These are phyloP conservation scores for Lepidotrigona ventralis DNA, from an alignment of 1,140 invertebrate genomes.

Conservation along the genomic window DNA sequence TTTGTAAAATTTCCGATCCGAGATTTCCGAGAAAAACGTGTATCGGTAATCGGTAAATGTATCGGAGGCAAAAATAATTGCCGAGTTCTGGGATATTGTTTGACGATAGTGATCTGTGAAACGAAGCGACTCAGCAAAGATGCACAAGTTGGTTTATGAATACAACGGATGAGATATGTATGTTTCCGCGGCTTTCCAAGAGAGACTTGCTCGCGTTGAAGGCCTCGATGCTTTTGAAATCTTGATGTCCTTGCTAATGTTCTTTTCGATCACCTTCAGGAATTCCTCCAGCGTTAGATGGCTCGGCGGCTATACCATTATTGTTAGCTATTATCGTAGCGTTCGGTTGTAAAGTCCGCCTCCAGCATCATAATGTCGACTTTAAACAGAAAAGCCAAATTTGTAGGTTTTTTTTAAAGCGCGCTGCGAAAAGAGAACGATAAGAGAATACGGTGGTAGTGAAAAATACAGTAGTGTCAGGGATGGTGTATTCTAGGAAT, in stretches of 20 bases:
- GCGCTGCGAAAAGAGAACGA: not conserved
- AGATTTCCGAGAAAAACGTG: not conserved
- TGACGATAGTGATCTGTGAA: not conserved
- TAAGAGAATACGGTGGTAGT: not conserved
- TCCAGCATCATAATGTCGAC: conserved; percentile 87
- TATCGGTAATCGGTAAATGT: conserved; percentile 4
- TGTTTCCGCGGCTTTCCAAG: conserved; percentile 77
- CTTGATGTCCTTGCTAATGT: conserved; percentile 65
- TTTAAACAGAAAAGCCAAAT: conserved; percentile 71
- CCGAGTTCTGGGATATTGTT: not conserved
- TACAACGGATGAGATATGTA: conserved; percentile 61
- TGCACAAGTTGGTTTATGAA: conserved; percentile 18
- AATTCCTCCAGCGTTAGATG: conserved; percentile 88
- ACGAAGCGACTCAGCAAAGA: conserved; percentile 16
- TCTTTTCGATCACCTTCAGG: conserved; percentile 82
- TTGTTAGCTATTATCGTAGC: conserved; percentile 81
- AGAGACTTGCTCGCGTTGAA: conserved; percentile 85
- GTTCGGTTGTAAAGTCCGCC: conserved; percentile 87
- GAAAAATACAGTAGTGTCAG: not conserved
- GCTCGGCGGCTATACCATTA: conserved; percentile 93
- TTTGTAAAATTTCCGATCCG: not conserved
- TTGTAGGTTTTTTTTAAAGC: too few species aligned
- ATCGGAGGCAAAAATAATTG: not conserved
- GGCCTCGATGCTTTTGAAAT: conserved; percentile 91
- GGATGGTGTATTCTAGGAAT: too few species aligned